Conservation (phyloP, 2,888 invertebrate species). For the Pristionchus mayeri region DNA sequence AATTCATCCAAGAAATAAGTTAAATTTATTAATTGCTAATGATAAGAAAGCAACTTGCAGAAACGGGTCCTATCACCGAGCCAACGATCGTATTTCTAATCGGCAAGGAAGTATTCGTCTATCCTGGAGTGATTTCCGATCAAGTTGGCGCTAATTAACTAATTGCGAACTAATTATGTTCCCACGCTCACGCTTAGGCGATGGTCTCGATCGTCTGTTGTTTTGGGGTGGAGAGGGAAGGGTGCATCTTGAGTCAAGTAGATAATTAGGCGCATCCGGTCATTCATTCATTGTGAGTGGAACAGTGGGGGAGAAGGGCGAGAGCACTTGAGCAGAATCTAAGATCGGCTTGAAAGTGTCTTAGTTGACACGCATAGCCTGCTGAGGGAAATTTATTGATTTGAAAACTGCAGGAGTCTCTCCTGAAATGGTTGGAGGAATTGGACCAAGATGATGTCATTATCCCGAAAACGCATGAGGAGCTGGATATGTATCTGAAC, state of each 20-base stretch:
- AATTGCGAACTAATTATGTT: neutral
- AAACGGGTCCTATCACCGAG: slow-evolving; percentile 9
- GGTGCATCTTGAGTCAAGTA: slow-evolving; percentile 39
- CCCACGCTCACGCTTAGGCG: neutral
- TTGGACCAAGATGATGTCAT: neutral
- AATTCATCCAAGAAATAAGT: neutral
- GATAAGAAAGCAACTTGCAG: neutral
- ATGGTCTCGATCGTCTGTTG: neutral
- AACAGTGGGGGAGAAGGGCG: neutral
- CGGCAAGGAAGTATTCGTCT: slow-evolving; percentile 1
- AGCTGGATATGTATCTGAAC: slow-evolving; percentile 18
- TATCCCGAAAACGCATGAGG: slow-evolving; percentile 10
- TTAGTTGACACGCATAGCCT: neutral
- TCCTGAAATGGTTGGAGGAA: slow-evolving; percentile 25
- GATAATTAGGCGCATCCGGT: slow-evolving; percentile 22
- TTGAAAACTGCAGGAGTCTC: neutral
- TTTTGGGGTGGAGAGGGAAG: slow-evolving; percentile 5
- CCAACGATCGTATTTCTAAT: slow-evolving; percentile 23
- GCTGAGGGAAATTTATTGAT: neutral
- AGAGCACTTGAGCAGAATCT: neutral
- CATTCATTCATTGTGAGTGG: slow-evolving; percentile 18
- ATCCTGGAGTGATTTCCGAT: neutral
- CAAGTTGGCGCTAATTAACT: neutral
- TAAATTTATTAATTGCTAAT: neutral
- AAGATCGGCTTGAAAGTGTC: neutral